phyloP scores from a whole-genome alignment of 1,140 invertebrate species.

The Anastatus disparis region DNA sequence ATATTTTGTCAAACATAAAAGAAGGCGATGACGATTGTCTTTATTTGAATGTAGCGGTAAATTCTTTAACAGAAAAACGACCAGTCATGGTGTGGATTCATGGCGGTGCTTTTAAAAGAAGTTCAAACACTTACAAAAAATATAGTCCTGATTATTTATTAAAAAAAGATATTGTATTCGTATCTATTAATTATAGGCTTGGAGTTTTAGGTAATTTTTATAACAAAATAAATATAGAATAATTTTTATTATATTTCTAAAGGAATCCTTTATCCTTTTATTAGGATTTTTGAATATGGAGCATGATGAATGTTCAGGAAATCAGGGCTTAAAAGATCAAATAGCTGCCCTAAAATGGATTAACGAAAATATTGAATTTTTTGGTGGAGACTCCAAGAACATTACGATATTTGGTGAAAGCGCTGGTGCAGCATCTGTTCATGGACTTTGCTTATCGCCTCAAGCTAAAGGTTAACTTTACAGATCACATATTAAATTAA shows the following conservation, averaged over 20 bases:
- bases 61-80: constrained; percentile 64
- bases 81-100: constrained; percentile 80
- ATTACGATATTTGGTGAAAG: constrained; percentile 51
- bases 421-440: constrained; percentile 42
- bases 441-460: constrained; percentile 44
- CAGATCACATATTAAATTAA: too few species aligned
- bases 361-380: constrained; percentile 48
- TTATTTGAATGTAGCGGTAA: constrained; percentile 83
- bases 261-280: not conserved
- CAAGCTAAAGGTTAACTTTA: constrained; percentile 46
- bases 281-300: constrained; percentile 53
- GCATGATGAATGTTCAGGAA: constrained; percentile 47
- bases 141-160: constrained; percentile 69
- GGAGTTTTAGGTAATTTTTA: constrained; percentile 66
- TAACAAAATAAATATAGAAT: not conserved
- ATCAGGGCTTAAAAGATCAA: constrained; percentile 52
- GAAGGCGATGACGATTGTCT: constrained; percentile 79
- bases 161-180: constrained; percentile 69
- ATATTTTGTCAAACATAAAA: constrained; percentile 42
- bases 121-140: constrained; percentile 59
- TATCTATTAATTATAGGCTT: constrained; percentile 73
- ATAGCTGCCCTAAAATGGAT: constrained; percentile 49
- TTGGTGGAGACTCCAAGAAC: constrained; percentile 51
- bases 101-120: constrained; percentile 73
- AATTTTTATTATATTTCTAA: not conserved